These are phyloP conservation scores for Spongilla lacustris DNA, from an alignment of 37 sponge, comb jelly and placozoan species.

Conservation along the genomic window DNA sequence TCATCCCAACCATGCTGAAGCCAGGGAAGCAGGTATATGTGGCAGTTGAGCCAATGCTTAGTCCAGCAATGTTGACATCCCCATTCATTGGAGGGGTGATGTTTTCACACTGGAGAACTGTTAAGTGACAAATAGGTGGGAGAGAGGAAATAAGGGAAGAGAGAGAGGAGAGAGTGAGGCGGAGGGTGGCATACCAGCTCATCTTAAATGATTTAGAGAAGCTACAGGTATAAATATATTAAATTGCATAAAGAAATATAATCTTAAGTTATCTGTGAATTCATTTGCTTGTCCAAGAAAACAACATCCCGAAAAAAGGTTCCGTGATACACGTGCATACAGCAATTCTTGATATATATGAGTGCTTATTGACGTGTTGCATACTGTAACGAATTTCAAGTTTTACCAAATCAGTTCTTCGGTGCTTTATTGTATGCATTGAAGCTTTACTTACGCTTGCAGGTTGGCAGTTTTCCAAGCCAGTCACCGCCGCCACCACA, in stretches of 20 bases:
- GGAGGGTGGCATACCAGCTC: no score
- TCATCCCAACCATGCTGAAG: constrained; percentile 1
- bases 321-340: no score
- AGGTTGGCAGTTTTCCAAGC: constrained; percentile 48
- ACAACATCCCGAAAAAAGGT: no score
- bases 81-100: not conserved
- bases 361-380: no score
- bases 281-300: not conserved
- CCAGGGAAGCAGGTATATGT: not conserved
- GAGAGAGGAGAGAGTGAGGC: not conserved
- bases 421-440: not conserved
- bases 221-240: no score
- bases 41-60: not conserved
- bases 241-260: no score
- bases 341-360: no score
- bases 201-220: no score
- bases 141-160: not conserved
- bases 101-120: not conserved
- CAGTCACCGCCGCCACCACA: constrained; percentile 42
- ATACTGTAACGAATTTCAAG: no score
- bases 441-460: constrained; percentile 46
- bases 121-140: not conserved
- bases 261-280: not conserved
- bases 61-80: not conserved
- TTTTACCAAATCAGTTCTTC: no score